These are phyloP conservation scores for Cataglyphis rosenhaueri DNA, from an alignment of 2,888 invertebrate species.

Conservation along the genomic window DNA sequence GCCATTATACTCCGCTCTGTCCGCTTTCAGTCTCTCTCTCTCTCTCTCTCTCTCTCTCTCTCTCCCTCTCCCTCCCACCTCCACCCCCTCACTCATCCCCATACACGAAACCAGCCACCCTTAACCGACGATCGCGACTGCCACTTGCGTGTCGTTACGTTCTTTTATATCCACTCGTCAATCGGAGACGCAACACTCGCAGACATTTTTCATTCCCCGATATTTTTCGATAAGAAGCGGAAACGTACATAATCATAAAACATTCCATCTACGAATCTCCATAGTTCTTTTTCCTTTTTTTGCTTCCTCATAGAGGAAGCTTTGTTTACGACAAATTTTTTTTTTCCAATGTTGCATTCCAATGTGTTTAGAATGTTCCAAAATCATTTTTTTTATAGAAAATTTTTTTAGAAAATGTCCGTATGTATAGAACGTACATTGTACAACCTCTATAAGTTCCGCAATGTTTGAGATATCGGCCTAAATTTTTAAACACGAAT, in stretches of 20 bases:
- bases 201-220: not conserved
- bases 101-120: conserved; percentile 12
- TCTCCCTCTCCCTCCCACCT: not conserved
- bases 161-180: conserved; percentile 51
- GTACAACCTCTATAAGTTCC: too few species aligned
- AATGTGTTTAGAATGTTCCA: too few species aligned
- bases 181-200: conserved; percentile 25
- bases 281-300: not conserved
- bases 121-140: not conserved
- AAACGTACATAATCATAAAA: conserved; percentile 3
- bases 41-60: not conserved
- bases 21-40: conserved; percentile 12
- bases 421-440: too few species aligned
- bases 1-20: conserved; percentile 50
- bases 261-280: conserved; percentile 2
- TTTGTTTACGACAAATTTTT: too few species aligned
- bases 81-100: not conserved
- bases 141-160: conserved; percentile 1
- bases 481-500: too few species aligned
- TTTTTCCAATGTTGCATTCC: too few species aligned
- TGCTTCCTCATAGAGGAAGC: not conserved
- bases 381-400: too few species aligned
- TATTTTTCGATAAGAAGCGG: conserved; percentile 15
- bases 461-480: too few species aligned
- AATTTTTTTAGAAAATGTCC: too few species aligned